phyloP scores from a whole-genome alignment of 2,113 vertebrate species.

The Sinocyclocheilus rhinocerous region DNA sequence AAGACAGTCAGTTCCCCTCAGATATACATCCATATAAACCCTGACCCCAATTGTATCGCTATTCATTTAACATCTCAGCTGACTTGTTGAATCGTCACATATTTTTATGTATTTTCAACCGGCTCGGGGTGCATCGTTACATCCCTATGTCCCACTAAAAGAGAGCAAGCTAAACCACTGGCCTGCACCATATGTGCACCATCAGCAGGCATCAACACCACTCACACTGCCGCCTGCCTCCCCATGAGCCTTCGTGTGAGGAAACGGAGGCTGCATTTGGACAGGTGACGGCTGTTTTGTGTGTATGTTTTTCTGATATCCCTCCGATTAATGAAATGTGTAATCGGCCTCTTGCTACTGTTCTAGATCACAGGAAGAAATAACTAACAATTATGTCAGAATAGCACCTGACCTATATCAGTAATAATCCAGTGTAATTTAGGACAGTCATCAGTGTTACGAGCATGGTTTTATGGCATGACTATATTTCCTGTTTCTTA shows the following conservation, averaged over 20 bases:
- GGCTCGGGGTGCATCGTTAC: too few relatives aligned
- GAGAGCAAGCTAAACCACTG: slow-evolving; percentile 53
- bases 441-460: slow-evolving; percentile 13
- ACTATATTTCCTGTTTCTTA: neutral
- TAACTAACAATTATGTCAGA: slow-evolving; percentile 1
- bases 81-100: too few relatives aligned
- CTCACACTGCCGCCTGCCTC: slow-evolving; percentile 28
- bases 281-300: slow-evolving; percentile 49
- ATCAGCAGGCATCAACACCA: slow-evolving; percentile 41
- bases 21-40: too few relatives aligned
- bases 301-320: slow-evolving; percentile 1
- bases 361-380: neutral
- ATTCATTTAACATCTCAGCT: too few relatives aligned
- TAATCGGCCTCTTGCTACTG: neutral
- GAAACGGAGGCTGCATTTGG: slow-evolving; percentile 18
- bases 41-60: too few relatives aligned
- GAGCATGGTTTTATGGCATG: neutral
- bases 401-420: slow-evolving; percentile 41
- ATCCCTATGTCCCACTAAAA: neutral
- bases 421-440: slow-evolving; percentile 11
- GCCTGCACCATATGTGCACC: slow-evolving; percentile 60
- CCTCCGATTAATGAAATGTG: neutral
- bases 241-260: slow-evolving; percentile 4
- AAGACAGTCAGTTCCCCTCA: too few relatives aligned
- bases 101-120: too few relatives aligned